Percentiles rank a stretch among this genome's conserved stretches.
Evolutionary conservation across 2,797 vertebrate genomes (phyloP).

Genomic region (Sardinella longiceps): DNA sequence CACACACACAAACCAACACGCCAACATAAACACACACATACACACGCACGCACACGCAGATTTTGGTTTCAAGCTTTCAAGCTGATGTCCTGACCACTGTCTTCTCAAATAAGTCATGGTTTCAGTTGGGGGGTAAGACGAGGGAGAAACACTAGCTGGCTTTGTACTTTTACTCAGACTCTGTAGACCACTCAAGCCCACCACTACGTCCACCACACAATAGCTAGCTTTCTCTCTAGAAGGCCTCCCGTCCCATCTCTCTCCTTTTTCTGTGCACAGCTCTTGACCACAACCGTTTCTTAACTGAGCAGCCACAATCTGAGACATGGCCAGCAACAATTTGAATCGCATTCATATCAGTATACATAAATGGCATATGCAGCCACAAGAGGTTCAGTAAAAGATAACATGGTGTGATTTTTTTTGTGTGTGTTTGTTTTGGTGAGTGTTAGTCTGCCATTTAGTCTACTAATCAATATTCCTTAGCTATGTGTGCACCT

Average conservation of each 20-base stretch:
- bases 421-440: too few species aligned
- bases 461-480: too few species aligned
- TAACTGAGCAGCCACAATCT: too few species aligned
- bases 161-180: background rate
- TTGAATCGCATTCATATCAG: too few species aligned
- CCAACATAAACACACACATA: background rate
- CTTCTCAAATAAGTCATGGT: background rate
- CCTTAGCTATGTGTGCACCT: too few species aligned
- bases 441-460: too few species aligned
- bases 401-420: too few species aligned
- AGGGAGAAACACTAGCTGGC: background rate
- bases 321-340: too few species aligned
- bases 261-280: background rate
- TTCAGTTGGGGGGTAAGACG: background rate
- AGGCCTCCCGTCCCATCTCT: background rate
- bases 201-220: background rate
- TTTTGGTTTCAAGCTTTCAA: constrained; percentile 7
- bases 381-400: too few species aligned
- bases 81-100: constrained; percentile 23
- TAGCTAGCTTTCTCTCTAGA: background rate
- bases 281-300: background rate
- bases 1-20: background rate
- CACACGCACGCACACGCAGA: background rate
- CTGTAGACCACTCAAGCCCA: background rate
- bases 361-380: too few species aligned